A percentile compares a stretch with the other conserved stretches of the same genome.
Conservation (phyloP, 2,888 invertebrate species). For the Geophilus truncorum region DNA sequence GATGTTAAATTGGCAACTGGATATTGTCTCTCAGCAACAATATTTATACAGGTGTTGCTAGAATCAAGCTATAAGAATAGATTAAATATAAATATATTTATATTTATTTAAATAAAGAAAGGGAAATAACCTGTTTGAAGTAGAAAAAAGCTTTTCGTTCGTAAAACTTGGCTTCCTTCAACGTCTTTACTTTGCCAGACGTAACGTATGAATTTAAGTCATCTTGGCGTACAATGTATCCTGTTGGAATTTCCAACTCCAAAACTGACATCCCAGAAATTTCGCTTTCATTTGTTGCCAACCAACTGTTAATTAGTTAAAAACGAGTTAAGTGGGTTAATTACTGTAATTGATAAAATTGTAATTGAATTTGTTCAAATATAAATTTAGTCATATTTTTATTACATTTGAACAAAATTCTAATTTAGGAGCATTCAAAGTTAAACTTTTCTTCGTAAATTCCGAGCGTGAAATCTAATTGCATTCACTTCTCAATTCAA, state of each 20-base stretch:
- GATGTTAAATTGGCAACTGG: conserved; percentile 96
- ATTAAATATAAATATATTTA: not conserved
- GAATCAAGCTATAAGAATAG: conserved; percentile 63
- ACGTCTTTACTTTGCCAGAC: conserved; percentile 68
- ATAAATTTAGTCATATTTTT: too few relatives aligned
- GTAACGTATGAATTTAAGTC: conserved; percentile 77
- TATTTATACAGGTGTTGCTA: conserved; percentile 81
- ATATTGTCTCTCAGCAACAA: conserved; percentile 89
- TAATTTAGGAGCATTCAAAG: too few relatives aligned
- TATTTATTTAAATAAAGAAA: not conserved
- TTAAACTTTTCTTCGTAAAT: too few relatives aligned
- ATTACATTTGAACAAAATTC: too few relatives aligned
- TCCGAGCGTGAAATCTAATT: too few relatives aligned
- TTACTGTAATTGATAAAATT: too few relatives aligned
- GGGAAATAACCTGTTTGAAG: conserved; percentile 74
- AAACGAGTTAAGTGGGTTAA: too few relatives aligned
- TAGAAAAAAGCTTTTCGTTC: conserved; percentile 83
- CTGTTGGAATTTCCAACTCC: conserved; percentile 81
- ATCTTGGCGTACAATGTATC: conserved; percentile 86
- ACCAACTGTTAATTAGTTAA: conserved; percentile 71
- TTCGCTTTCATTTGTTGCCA: conserved; percentile 66
- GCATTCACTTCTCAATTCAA: too few relatives aligned
- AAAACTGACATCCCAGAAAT: conserved; percentile 83
- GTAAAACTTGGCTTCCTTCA: conserved; percentile 77
- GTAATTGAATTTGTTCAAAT: too few relatives aligned